A percentile compares a stretch with the other conserved stretches of the same genome.
Evolutionary conservation across 2,797 vertebrate genomes (phyloP).

Genomic region (Sebastes itinus): DNA sequence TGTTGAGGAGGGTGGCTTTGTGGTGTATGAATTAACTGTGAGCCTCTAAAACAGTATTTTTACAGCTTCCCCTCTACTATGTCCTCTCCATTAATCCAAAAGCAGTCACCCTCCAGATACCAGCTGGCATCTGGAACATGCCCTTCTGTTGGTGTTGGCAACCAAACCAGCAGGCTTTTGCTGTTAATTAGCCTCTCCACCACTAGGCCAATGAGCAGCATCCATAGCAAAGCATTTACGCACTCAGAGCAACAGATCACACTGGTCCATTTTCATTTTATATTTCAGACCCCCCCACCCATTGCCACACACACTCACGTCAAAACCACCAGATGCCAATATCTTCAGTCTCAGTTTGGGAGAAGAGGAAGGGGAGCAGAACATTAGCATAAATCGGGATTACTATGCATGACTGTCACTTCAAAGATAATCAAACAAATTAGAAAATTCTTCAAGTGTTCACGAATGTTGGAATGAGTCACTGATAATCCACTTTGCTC

Average conservation of each 20-base stretch:
- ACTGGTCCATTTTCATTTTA: constrained; percentile 51
- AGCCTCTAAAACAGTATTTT: constrained; percentile 24
- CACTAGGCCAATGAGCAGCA: constrained; percentile 51
- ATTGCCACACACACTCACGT: constrained; percentile 24
- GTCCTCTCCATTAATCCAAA: constrained; percentile 59
- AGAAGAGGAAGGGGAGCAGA: constrained; percentile 25
- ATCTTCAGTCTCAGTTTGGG: constrained; percentile 43
- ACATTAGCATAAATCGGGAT: constrained; percentile 76
- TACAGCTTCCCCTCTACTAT: constrained; percentile 17
- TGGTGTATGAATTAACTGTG: not conserved
- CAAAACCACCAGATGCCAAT: constrained; percentile 52
- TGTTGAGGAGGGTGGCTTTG: constrained; percentile 12
- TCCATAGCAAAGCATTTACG: constrained; percentile 37
- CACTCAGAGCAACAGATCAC: constrained; percentile 51
- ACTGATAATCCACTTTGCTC: constrained; percentile 67
- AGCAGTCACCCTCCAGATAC: constrained; percentile 59
- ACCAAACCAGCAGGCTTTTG: constrained; percentile 45
- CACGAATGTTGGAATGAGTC: constrained; percentile 71
- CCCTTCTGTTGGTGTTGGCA: constrained; percentile 64
- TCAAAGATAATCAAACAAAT: constrained; percentile 79
- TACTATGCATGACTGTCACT: constrained; percentile 74
- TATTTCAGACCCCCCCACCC: constrained; percentile 19
- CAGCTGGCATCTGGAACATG: constrained; percentile 67
- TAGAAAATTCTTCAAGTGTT: constrained; percentile 73
- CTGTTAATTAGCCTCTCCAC: constrained; percentile 64